Conservation (phyloP, 1,140 invertebrate genomes). For the Hycleus cichorii region DNA sequence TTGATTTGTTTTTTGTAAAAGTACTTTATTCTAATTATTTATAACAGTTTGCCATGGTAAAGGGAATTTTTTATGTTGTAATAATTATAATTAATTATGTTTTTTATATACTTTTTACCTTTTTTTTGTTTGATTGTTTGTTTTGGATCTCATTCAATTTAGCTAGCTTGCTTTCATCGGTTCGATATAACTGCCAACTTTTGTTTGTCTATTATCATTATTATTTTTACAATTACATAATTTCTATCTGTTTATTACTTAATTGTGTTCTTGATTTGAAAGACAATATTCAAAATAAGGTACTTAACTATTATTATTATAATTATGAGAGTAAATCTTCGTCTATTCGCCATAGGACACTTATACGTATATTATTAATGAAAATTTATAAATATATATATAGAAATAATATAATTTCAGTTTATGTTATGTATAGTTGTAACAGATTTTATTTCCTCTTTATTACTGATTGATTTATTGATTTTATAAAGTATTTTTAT, state of each 20-base stretch:
- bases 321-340: no score
- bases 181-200: slow-evolving; percentile 30
- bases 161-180: slow-evolving; percentile 22
- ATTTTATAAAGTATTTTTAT: slow-evolving; percentile 40
- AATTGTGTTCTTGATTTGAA: slow-evolving; percentile 27
- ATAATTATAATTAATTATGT: slow-evolving; percentile 3
- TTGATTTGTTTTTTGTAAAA: slow-evolving; percentile 19
- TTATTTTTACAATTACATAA: neutral
- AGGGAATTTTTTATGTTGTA: slow-evolving; percentile 19
- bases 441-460: slow-evolving; percentile 38
- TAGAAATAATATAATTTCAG: slow-evolving; percentile 20
- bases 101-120: slow-evolving; percentile 18
- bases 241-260: neutral
- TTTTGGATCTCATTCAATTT: slow-evolving; percentile 30
- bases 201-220: slow-evolving; percentile 6
- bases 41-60: slow-evolving; percentile 37
- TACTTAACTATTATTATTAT: slow-evolving; percentile 24
- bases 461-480: slow-evolving; percentile 35
- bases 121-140: slow-evolving; percentile 26
- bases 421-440: slow-evolving; percentile 41
- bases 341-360: slow-evolving; percentile 30
- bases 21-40: slow-evolving; percentile 20
- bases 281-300: slow-evolving; percentile 24
- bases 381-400: neutral
- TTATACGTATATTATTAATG: slow-evolving; percentile 19